Conservation (phyloP, 2,113 vertebrate species). For the Emberiza fucata region DNA sequence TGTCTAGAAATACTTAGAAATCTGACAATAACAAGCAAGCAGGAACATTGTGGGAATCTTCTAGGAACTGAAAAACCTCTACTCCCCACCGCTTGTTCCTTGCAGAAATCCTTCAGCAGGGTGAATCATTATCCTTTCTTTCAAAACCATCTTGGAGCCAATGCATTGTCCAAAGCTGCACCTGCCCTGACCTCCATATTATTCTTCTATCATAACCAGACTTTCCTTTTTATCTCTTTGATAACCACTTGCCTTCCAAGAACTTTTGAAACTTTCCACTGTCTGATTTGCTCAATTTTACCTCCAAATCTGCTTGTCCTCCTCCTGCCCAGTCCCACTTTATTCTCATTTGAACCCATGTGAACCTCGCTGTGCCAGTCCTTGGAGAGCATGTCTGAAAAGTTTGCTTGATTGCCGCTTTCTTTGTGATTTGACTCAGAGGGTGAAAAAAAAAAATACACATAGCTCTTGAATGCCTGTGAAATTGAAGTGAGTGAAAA, state of each 20-base stretch:
- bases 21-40: neutral
- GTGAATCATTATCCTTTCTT: slow-evolving; percentile 43
- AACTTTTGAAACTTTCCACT: slow-evolving; percentile 29
- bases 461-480: slow-evolving; percentile 12
- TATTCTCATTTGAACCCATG: neutral
- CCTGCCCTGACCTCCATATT: slow-evolving; percentile 16
- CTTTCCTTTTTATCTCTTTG: slow-evolving; percentile 21
- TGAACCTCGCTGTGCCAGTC: slow-evolving; percentile 2
- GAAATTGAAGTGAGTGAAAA: slow-evolving; percentile 55
- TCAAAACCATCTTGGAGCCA: neutral
- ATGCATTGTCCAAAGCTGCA: slow-evolving; percentile 34
- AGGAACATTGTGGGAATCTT: slow-evolving; percentile 23
- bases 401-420: slow-evolving; percentile 51
- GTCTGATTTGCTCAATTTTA: neutral
- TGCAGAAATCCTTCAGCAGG: neutral
- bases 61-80: slow-evolving; percentile 20
- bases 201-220: neutral
- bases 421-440: slow-evolving; percentile 7
- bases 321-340: slow-evolving; percentile 20
- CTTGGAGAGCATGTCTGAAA: neutral
- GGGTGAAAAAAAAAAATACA: neutral
- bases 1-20: neutral
- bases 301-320: slow-evolving; percentile 31
- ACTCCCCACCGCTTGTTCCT: slow-evolving; percentile 25
- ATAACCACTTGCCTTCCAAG: slow-evolving; percentile 39